A percentile compares a stretch with the other conserved stretches of the same genome.
These are phyloP conservation scores for Mythimna lalbum DNA, from an alignment of 2,888 invertebrate genomes.

Conservation along the genomic window DNA sequence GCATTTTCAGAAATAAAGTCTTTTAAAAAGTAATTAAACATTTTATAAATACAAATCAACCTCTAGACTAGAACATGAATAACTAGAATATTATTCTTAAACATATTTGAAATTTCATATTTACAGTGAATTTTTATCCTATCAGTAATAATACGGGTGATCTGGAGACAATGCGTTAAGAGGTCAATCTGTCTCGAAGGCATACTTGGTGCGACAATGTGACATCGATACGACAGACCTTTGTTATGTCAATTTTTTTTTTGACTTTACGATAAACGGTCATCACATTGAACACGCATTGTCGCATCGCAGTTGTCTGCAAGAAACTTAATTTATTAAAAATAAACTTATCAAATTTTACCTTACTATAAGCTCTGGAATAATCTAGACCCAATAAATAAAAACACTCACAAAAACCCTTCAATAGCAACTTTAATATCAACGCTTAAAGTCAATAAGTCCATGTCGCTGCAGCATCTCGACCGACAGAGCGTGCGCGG, in stretches of 20 bases:
- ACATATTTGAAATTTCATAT: background rate
- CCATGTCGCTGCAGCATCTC: constrained; percentile 86
- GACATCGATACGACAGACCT: background rate
- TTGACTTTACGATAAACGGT: background rate
- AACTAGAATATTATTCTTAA: background rate
- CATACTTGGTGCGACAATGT: background rate
- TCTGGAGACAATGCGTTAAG: background rate
- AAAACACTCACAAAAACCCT: background rate
- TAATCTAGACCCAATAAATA: background rate
- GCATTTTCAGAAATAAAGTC: background rate
- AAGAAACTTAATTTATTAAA: background rate
- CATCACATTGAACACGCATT: background rate
- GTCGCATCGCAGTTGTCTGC: background rate
- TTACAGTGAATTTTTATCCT: background rate
- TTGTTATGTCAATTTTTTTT: background rate
- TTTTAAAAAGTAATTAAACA: background rate
- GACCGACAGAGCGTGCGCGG: constrained; percentile 82
- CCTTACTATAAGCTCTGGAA: constrained; percentile 29
- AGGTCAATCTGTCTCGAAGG: background rate
- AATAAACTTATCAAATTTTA: background rate
- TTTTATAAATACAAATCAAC: background rate
- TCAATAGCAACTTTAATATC: constrained; percentile 39
- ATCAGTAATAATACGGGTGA: background rate
- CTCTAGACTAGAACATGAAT: background rate
- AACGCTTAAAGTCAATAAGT: constrained; percentile 83